Base-by-base conservation (phyloP, 2,113 vertebrate genomes). In the Lophura nycthemera region DNA sequence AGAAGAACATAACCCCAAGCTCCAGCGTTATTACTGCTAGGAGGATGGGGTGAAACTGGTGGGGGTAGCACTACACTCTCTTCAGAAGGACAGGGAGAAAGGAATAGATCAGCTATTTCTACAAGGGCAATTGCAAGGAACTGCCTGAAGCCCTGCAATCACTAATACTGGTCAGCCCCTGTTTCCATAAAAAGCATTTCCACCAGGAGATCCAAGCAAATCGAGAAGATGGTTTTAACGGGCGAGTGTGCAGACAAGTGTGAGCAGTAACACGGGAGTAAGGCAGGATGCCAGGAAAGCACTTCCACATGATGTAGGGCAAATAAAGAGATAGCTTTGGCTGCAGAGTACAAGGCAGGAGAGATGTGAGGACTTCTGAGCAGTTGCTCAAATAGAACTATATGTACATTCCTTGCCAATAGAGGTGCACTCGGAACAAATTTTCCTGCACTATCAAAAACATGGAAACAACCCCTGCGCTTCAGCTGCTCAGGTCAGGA, bases 281-380 rank as follows among this genome's bases (percentile, higher is more conserved):
- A 13, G 34, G 20, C 4, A 16, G n/a, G 34, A 72, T 60, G 11
- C 32, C 27, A 60, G 40, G 40, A 34, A 40, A 79, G 24, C 7
- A 2, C 3, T 11, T 70, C 34, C 2, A 0, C 3, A 3, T 7
- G 50, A 38, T 13, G 42, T 6, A 71, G 50, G 48, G n/a, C 27
- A 29, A 57, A 12, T 13, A 11, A 30, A 71, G 38, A 20, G 21
- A 79, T 11, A 42, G 17, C 10, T 70, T 16, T 50, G 57, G 27
- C 29, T 70, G 66, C 18, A 56, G 25, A 29, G 13, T 2, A 0
- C 12, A 54, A 29, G 43, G 32, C n/a, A 19, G 61, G 20, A 80
- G 38, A 67, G 24, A 42, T 7, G 4, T 13, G 4, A 24, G 29
- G 18, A 45, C 20, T 36, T 48, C 63, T 24, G 50, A 69, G 30